Conservation (phyloP, 2,797 vertebrate genomes). For the Leptodactylus fallax region DNA sequence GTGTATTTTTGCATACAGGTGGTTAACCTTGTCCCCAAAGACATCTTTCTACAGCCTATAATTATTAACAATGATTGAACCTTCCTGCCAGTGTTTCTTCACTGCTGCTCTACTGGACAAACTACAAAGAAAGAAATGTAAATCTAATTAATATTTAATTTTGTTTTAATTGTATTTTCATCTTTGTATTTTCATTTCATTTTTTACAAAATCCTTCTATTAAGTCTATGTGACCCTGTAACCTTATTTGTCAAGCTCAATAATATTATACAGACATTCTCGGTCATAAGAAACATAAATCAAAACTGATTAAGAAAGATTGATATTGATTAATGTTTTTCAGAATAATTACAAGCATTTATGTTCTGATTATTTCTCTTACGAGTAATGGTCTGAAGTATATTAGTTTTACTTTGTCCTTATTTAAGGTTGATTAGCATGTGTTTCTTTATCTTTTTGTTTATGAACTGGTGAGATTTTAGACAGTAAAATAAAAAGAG, state of each 20-base stretch:
- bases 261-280: not conserved
- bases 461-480: no score
- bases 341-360: slow-evolving; percentile 19
- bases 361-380: not conserved
- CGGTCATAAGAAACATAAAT: not conserved
- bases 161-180: no score
- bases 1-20: no score
- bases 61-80: no score
- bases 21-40: no score
- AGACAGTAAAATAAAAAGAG: no score
- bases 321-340: not conserved
- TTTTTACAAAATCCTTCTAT: not conserved
- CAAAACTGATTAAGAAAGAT: not conserved
- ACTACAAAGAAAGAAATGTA: no score
- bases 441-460: not conserved
- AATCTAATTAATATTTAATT: no score
- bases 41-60: no score
- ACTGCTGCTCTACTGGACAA: no score
- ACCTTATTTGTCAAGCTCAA: not conserved
- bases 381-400: not conserved
- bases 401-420: not conserved
- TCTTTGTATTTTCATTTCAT: no score
- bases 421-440: slow-evolving; percentile 3
- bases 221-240: not conserved
- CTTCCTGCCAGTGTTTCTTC: no score